Base-by-base conservation (phyloP, 1,140 invertebrate genomes). In the Drosophila leontia region DNA sequence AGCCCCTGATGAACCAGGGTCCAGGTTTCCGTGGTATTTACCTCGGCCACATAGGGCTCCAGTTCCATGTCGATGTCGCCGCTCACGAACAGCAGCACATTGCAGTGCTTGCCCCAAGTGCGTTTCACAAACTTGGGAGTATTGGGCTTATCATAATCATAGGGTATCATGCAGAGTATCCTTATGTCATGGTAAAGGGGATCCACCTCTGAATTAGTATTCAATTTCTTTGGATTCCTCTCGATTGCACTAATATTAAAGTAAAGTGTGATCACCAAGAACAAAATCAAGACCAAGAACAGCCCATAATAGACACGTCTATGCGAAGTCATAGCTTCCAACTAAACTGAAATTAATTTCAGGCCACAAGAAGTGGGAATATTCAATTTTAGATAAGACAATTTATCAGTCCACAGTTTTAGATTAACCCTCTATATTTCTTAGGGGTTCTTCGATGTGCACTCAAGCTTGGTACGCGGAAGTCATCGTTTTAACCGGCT, bases 151-250 rank as follows among this genome's bases (percentile, higher is more conserved):
- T 17, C 2, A 26, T 82, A 75, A 12, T 63, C 4, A 23, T 79
- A 83, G 45, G 65, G 72, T 48, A 84, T 48, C 71, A 84, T 50
- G 61, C 81, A 80, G 7, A 76, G 58, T 23, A 83, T 35, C 9
- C 57, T 41, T 15, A 79, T 65, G 2, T 53, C 19, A 8, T 78
- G 39, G 19, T 67, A 77, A 4, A 82, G 35, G 1, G 39, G 41
- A 45, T 80, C 77, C 3, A 5, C 11, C 1, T 0, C 3, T 17
- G 4, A 32, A 15, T 37, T 17, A 1, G 8, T 12, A 37, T 9
- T 17, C 19, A 11, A 11, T 26, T 19, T 15, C 7, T 7, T 15
- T 19, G 7, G 11, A 3, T 37, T 37, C 12, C 26, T 39, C 17
- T 29, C 53, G 7, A 50, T 37, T 7, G 39, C 41, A 1, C 7